Percentiles rank a stretch among this genome's conserved stretches.
Conservation (phyloP, 1,140 invertebrate genomes). For the Papilio machaon region DNA sequence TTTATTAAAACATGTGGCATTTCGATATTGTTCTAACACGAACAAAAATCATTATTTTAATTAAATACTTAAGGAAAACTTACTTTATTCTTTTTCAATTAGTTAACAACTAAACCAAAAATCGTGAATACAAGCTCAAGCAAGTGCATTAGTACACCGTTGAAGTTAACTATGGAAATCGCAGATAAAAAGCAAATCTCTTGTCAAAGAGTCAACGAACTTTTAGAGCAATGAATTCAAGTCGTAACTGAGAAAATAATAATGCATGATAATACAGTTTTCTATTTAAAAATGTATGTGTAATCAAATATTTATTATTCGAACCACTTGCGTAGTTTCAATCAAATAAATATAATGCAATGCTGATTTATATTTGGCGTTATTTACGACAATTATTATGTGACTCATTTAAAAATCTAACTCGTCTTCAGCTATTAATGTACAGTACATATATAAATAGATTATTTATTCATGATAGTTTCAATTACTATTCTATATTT, state of each 20-base stretch:
- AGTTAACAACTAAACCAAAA: no score
- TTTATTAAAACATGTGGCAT: not conserved
- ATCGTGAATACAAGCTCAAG: no score
- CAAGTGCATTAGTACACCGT: no score
- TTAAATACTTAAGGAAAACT: not conserved
- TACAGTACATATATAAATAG: not conserved
- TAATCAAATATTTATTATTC: not conserved
- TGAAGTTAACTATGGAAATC: no score
- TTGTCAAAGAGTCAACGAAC: not conserved
- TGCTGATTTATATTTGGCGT: conserved; percentile 23
- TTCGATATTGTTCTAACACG: not conserved
- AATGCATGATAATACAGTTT: not conserved
- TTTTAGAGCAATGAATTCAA: not conserved
- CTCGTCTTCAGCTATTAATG: not conserved
- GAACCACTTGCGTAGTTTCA: not conserved
- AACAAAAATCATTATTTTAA: not conserved
- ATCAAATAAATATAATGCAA: conserved; percentile 15
- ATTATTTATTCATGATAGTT: no score
- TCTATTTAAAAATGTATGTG: not conserved
- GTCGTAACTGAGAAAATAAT: not conserved
- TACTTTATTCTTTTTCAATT: no score
- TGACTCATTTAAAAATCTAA: not conserved
- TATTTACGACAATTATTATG: conserved; percentile 26
- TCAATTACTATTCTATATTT: no score
- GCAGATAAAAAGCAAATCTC: no score